These are phyloP conservation scores for Merops nubicus DNA, from an alignment of 2,113 vertebrate species.

Conservation along the genomic window DNA sequence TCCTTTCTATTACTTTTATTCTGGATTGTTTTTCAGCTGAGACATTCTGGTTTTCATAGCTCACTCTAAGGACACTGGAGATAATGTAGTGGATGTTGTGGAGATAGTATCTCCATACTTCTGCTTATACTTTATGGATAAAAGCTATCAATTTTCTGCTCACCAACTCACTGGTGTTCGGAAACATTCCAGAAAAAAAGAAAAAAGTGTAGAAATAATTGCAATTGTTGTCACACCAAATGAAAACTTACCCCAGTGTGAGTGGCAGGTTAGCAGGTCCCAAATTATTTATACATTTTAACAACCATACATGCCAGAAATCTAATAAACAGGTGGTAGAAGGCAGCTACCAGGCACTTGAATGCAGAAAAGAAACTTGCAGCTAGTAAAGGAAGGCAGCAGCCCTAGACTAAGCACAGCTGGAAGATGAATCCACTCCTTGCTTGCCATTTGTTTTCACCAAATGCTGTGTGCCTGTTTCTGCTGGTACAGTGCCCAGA, in stretches of 20 bases:
- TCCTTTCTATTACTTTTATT: not conserved
- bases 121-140: not conserved
- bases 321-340: conserved; percentile 17
- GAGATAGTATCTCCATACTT: not conserved
- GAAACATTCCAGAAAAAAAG: not conserved
- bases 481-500: not conserved
- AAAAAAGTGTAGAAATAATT: not conserved
- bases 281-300: conserved; percentile 26
- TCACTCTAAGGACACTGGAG: not conserved
- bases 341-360: not conserved
- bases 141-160: not conserved
- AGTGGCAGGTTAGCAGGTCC: not conserved
- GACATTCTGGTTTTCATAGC: not conserved
- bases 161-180: not conserved
- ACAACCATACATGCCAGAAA: not conserved
- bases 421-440: not conserved
- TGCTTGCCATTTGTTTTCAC: not conserved
- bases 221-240: not conserved
- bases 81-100: not conserved
- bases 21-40: not conserved
- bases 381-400: not conserved
- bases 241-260: not conserved
- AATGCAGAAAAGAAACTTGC: not conserved
- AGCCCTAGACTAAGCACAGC: not conserved
- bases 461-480: not conserved